Base-by-base conservation (phyloP, 2,113 vertebrate species). In the Nanorana parkeri region DNA sequence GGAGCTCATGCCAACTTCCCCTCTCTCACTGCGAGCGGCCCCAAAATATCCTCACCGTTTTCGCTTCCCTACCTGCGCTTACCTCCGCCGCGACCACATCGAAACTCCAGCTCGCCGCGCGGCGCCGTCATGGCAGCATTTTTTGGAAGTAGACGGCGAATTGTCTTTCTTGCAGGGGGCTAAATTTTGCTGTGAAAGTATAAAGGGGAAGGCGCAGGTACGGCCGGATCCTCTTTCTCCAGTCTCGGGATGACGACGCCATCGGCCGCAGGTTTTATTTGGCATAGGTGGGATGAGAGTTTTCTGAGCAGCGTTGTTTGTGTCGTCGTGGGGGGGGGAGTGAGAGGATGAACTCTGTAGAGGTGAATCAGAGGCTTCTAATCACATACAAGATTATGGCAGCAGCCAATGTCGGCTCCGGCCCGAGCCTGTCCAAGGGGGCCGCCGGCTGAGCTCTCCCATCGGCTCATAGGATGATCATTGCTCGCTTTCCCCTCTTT, bases 211-310 rank as follows among this genome's bases (percentile, higher is more conserved):
- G 64, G n/a, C 64, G 52, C 21, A 15, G 54, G 24, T 23, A 55
- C 13, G 24, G 20, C 23, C 23, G 73, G 58, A 84, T 84, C 83
- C 85, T 47, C 63, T 85, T 84, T 84, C 76, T 78, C 17, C 47
- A 85, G 85, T 85, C 84, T 85, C 82, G 78, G 61, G 74, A 85
- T 85, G 85, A 85, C 20, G n/a, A 16, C 32, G 51, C 32, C 29
- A 3, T 41, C 47, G 77, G 58, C 79, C 84, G 52, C 47, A 80
- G 15, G 58, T 24, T 4, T 26, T 64, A 8, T 63, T 71, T 75
- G 28, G 71, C 26, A 75, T 23, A 10, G 47, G 28, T 56, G 24
- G 55, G 28, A 29, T 47, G 13, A 47, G 41, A 47, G 10, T 47
- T 1, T 47, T 10, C 13, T 47, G 10, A 47, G 41, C 41, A 2